Conservation (phyloP, 2,888 invertebrate species). For the Chloroclystis v-ata region DNA sequence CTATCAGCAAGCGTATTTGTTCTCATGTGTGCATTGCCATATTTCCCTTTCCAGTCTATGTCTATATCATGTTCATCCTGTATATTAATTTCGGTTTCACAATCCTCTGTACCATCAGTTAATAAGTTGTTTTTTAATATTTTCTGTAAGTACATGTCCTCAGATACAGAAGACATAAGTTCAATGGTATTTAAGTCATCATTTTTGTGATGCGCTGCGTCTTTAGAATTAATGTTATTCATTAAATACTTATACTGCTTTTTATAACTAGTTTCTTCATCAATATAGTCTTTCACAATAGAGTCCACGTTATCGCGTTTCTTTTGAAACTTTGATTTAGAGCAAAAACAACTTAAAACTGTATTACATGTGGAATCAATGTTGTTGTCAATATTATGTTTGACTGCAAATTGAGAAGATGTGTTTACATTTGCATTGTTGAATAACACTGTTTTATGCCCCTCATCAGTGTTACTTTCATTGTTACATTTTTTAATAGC, state of each 20-base stretch:
- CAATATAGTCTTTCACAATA: conserved; percentile 41
- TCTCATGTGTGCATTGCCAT: conserved; percentile 26
- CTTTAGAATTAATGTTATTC: conserved; percentile 27
- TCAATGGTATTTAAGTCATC: conserved; percentile 19
- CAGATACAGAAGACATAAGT: conserved; percentile 8
- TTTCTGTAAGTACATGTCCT: conserved; percentile 12
- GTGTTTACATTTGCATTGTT: not conserved
- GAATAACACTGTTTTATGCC: too few relatives aligned
- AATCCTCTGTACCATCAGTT: conserved; percentile 12
- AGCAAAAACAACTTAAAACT: conserved; percentile 47
- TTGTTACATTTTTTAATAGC: not conserved
- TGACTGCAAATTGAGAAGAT: not conserved
- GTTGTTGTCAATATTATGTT: conserved; percentile 52
- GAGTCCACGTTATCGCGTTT: conserved; percentile 38
- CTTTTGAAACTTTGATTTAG: conserved; percentile 42
- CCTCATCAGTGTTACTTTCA: not conserved
- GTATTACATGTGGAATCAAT: conserved; percentile 51
- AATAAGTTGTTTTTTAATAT: conserved; percentile 11
- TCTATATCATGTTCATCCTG: too few relatives aligned
- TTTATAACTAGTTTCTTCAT: conserved; percentile 28
- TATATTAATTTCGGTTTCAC: conserved; percentile 30
- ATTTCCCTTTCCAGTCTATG: conserved; percentile 35
- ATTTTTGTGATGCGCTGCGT: not conserved
- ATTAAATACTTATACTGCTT: conserved; percentile 48
- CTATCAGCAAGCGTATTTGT: conserved; percentile 37